A percentile compares a stretch with the other conserved stretches of the same genome.
phyloP scores from a whole-genome alignment of 2,113 vertebrate species.

The Nasalis larvatus region DNA sequence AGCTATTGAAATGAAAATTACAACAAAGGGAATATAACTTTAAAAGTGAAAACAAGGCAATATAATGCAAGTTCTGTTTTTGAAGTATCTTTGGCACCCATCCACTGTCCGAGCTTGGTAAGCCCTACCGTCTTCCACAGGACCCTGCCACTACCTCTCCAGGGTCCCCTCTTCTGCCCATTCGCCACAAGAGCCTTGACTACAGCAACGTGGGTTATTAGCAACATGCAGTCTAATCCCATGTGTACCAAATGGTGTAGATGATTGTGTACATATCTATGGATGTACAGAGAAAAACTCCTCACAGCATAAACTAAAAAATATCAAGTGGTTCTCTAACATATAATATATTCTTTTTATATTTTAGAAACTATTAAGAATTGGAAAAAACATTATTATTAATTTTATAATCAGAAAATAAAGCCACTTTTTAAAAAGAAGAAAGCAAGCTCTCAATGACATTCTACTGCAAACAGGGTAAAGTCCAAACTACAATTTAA shows the following conservation, averaged over 20 bases:
- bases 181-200: not conserved
- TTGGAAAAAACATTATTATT: not conserved
- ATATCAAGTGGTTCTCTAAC: not conserved
- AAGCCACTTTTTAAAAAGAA: not conserved
- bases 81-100: not conserved
- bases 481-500: constrained; percentile 4
- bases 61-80: not conserved
- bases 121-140: not conserved
- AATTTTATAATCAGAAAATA: constrained; percentile 27
- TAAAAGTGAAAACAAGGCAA: not conserved
- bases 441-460: not conserved
- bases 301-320: not conserved
- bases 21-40: not conserved
- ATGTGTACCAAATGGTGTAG: not conserved
- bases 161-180: not conserved
- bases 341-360: not conserved
- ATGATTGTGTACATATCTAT: not conserved
- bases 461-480: not conserved
- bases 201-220: not conserved
- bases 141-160: not conserved
- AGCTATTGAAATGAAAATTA: constrained; percentile 15
- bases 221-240: not conserved
- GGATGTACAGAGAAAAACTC: not conserved
- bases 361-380: not conserved
- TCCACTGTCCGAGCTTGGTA: too few species aligned